Percentiles rank a stretch among this genome's conserved stretches.
These are phyloP conservation scores for Drosophila carrolli DNA, from an alignment of 1,140 invertebrate species.

Conservation along the genomic window DNA sequence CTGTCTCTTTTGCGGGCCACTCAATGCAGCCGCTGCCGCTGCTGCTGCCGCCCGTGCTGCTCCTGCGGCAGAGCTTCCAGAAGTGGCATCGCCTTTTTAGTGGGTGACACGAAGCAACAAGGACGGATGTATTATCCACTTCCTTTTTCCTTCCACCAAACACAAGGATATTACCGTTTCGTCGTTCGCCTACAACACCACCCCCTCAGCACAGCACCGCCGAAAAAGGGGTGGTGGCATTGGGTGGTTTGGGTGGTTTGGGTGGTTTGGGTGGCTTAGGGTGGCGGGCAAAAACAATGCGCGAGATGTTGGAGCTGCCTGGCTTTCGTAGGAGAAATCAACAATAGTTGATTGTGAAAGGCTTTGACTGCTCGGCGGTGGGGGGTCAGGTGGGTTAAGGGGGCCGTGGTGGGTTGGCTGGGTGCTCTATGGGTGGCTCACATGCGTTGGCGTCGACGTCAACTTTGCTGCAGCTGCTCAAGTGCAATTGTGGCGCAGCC, in stretches of 20 bases:
- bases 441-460: slow-evolving; percentile 49
- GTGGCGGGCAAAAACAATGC: slow-evolving; percentile 42
- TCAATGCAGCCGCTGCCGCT: slow-evolving; percentile 37
- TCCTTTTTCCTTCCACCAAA: slow-evolving; percentile 85
- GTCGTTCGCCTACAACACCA: slow-evolving; percentile 71
- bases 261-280: slow-evolving; percentile 5
- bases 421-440: slow-evolving; percentile 11
- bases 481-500: slow-evolving; percentile 61
- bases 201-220: not conserved
- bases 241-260: not conserved
- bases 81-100: slow-evolving; percentile 83
- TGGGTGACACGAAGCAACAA: slow-evolving; percentile 85
- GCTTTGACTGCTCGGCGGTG: slow-evolving; percentile 39
- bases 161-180: slow-evolving; percentile 85
- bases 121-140: slow-evolving; percentile 85
- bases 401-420: not conserved
- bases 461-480: slow-evolving; percentile 63
- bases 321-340: slow-evolving; percentile 44
- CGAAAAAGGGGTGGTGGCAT: slow-evolving; percentile 2
- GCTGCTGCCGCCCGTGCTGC: slow-evolving; percentile 20
- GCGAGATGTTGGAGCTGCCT: slow-evolving; percentile 47
- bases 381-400: slow-evolving; percentile 16
- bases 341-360: slow-evolving; percentile 62
- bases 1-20: slow-evolving; percentile 41
- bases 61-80: slow-evolving; percentile 45